Base-by-base conservation (phyloP, 2,113 vertebrate species). In the Phycodurus eques region DNA sequence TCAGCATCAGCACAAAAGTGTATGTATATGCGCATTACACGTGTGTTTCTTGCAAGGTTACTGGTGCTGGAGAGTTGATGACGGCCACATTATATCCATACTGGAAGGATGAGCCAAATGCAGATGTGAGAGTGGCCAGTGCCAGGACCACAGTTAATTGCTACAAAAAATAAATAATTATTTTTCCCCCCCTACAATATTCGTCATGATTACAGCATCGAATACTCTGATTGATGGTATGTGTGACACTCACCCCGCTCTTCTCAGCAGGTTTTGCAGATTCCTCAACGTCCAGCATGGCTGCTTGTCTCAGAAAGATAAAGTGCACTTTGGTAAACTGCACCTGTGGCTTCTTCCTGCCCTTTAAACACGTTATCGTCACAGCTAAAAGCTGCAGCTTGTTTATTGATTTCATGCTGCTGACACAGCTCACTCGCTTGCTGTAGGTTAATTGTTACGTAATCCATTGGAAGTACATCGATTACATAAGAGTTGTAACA, bases 101-200 rank as follows among this genome's bases (percentile, higher is more conserved):
- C 85, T 99, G 97, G 92, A 99, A 98, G 12, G 97, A 98, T 0
- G 97, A 98, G 19, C 97, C 97, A n/a, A 99, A 97, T 0, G 94
- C 87, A 1, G 95, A 92, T 2, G 96, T 68, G 64, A 98, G 89
- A 0, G 95, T 89, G 0, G 93, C 94, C 75, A 94, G 44, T 0
- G 70, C 90, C 0, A 98, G 93, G 8, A 90, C 31, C 0, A 78
- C 1, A 0, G 96, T 97, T 74, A 97, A 77, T 76, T 73, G 93
- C 97, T 98, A 91, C 0, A 9, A 72, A 70, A 68, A 60, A 42
- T 60, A 22, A 14, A 49, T 77, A 31, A n/a, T n/a, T n/a, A n/a
- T n/a, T 42, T 42, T n/a, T 63, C 13, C n/a, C n/a, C n/a, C n/a
- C n/a, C n/a, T 39, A 72, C 8, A 13, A n/a, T 59, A 60, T 75